phyloP scores from a whole-genome alignment of 2,113 vertebrate species.

The Barnardius zonarius region DNA sequence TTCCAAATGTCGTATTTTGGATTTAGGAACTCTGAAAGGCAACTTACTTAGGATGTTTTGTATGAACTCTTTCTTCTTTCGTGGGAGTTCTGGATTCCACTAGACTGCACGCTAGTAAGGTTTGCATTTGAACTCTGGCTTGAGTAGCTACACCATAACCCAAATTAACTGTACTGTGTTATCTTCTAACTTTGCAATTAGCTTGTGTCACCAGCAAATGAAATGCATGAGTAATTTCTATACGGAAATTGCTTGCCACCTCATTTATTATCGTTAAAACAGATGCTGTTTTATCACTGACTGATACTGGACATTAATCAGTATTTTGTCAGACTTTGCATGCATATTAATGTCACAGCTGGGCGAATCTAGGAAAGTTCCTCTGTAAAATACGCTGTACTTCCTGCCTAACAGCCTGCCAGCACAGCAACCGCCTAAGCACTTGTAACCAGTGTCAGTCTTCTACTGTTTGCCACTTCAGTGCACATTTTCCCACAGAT shows the following conservation, averaged over 20 bases:
- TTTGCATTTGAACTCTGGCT: constrained; percentile 6
- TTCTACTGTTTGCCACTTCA: constrained; percentile 19
- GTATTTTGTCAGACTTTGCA: constrained; percentile 60
- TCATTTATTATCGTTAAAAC: constrained; percentile 72
- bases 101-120: neutral
- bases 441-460: neutral
- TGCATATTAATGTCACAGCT: constrained; percentile 63
- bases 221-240: constrained; percentile 70
- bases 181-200: constrained; percentile 66
- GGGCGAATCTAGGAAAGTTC: constrained; percentile 9
- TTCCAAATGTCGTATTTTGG: neutral
- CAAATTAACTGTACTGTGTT: constrained; percentile 48
- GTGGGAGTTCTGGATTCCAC: neutral
- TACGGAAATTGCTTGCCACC: constrained; percentile 64
- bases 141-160: constrained; percentile 4
- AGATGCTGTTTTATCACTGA: constrained; percentile 71
- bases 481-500: constrained; percentile 44
- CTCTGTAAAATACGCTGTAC: neutral
- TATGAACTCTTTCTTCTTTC: neutral
- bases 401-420: neutral
- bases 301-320: constrained; percentile 74
- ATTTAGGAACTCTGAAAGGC: neutral
- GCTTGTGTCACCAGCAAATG: constrained; percentile 64
- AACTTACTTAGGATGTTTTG: neutral
- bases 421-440: neutral